Conservation (phyloP, 1,140 invertebrate species). For the Drosophila equinoxialis region DNA sequence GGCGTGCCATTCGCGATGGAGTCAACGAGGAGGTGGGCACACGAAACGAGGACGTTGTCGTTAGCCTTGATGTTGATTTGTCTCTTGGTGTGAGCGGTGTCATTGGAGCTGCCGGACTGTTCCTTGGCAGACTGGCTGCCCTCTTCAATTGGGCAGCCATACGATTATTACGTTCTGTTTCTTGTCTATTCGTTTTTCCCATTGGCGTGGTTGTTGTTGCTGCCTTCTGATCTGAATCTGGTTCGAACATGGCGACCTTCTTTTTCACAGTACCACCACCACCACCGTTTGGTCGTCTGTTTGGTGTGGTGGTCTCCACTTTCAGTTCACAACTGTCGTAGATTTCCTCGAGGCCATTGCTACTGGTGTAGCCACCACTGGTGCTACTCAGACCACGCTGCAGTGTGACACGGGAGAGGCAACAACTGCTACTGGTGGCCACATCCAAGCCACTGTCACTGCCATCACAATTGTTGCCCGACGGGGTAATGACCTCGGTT, state of each 20-base stretch:
- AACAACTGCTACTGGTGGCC: conserved; percentile 84
- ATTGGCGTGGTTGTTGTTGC: conserved; percentile 32
- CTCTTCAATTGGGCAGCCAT: conserved; percentile 75
- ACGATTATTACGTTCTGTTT: conserved; percentile 51
- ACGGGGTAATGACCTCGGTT: conserved; percentile 40
- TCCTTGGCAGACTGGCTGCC: conserved; percentile 85
- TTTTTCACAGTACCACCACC: conserved; percentile 62
- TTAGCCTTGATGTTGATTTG: conserved; percentile 48
- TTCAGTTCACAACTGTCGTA: conserved; percentile 88
- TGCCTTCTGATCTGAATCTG: conserved; percentile 43
- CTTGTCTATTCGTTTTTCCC: conserved; percentile 51
- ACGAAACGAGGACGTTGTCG: conserved; percentile 57
- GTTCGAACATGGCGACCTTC: conserved; percentile 78
- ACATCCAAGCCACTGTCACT: conserved; percentile 91
- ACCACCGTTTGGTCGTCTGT: conserved; percentile 40
- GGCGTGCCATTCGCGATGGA: conserved; percentile 83
- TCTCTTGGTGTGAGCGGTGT: conserved; percentile 25
- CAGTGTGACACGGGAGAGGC: conserved; percentile 57
- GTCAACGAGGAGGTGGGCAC: conserved; percentile 50
- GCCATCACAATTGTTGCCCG: conserved; percentile 84
- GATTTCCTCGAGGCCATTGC: conserved; percentile 84
- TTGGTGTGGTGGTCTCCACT: conserved; percentile 79
- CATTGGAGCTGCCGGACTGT: conserved; percentile 82
- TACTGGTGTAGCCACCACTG: conserved; percentile 87
- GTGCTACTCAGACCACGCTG: conserved; percentile 84